Evolutionary conservation across 1,140 invertebrate genomes (phyloP).

Genomic region (Vanessa tameamea): DNA sequence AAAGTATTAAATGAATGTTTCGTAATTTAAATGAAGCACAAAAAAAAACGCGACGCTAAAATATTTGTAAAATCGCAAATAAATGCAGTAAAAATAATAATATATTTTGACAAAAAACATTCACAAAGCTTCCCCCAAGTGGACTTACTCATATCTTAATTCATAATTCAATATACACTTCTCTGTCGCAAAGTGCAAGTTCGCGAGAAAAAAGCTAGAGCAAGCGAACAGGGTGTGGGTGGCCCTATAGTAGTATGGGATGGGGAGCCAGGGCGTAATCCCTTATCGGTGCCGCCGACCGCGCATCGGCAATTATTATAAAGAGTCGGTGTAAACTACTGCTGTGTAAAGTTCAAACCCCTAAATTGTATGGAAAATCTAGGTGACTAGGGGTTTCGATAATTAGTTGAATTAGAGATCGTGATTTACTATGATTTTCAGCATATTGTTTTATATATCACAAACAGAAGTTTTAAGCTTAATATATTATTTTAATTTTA

Average conservation of each 20-base stretch:
- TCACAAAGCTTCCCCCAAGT: slow-evolving; percentile 12
- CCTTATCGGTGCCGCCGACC: slow-evolving; percentile 66
- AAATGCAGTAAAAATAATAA: not conserved
- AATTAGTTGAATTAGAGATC: not conserved
- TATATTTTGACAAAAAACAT: not conserved
- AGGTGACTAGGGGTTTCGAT: not conserved
- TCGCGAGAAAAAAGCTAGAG: slow-evolving; percentile 66
- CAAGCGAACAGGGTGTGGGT: slow-evolving; percentile 38
- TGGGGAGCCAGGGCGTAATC: slow-evolving; percentile 52
- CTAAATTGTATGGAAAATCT: slow-evolving; percentile 17
- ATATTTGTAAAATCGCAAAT: not conserved
- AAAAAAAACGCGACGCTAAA: not conserved
- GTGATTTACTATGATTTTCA: too few relatives aligned
- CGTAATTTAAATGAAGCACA: too few relatives aligned
- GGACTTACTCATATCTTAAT: slow-evolving; percentile 57
- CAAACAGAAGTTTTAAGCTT: too few relatives aligned
- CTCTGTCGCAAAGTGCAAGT: slow-evolving; percentile 66
- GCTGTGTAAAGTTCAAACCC: slow-evolving; percentile 39
- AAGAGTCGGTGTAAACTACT: slow-evolving; percentile 61
- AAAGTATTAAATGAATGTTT: too few relatives aligned
- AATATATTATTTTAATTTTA: not conserved
- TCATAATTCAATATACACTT: slow-evolving; percentile 73
- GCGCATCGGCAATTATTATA: slow-evolving; percentile 71
- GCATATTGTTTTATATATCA: too few relatives aligned
- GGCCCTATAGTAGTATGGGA: slow-evolving; percentile 24